These are phyloP conservation scores for Seriola quinqueradiata DNA, from an alignment of 2,113 vertebrate species.

Conservation along the genomic window DNA sequence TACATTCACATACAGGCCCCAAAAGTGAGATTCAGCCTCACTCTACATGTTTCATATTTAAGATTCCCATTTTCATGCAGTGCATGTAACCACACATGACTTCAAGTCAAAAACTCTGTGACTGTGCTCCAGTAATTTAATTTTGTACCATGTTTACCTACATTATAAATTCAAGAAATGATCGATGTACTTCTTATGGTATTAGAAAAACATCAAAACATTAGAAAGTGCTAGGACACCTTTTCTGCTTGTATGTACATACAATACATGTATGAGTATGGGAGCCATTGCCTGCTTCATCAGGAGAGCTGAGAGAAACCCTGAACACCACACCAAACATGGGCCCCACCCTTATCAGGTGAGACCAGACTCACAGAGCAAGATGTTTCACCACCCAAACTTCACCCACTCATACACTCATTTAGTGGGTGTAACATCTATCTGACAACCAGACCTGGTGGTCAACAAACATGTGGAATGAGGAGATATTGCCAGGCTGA, in stretches of 20 bases:
- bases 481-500: constrained; percentile 58
- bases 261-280: too few relatives aligned
- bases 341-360: constrained; percentile 76
- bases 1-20: too few relatives aligned
- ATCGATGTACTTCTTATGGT: background rate
- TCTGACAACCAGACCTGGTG: constrained; percentile 32
- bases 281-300: background rate
- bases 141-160: background rate
- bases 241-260: background rate
- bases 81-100: too few relatives aligned
- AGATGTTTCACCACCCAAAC: constrained; percentile 32
- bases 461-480: constrained; percentile 20
- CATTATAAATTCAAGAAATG: background rate
- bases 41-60: too few relatives aligned
- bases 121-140: too few relatives aligned
- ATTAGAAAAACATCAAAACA: too few relatives aligned
- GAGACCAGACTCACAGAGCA: constrained; percentile 60
- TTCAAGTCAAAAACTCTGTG: too few relatives aligned
- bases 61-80: too few relatives aligned
- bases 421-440: constrained; percentile 21
- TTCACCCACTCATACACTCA: constrained; percentile 40
- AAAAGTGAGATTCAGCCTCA: too few relatives aligned
- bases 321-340: constrained; percentile 9
- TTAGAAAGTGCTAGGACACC: too few relatives aligned
- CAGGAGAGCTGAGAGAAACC: constrained; percentile 3